Evolutionary conservation across 2,888 invertebrate genomes (phyloP).

Genomic region (Campoletis raptor): DNA sequence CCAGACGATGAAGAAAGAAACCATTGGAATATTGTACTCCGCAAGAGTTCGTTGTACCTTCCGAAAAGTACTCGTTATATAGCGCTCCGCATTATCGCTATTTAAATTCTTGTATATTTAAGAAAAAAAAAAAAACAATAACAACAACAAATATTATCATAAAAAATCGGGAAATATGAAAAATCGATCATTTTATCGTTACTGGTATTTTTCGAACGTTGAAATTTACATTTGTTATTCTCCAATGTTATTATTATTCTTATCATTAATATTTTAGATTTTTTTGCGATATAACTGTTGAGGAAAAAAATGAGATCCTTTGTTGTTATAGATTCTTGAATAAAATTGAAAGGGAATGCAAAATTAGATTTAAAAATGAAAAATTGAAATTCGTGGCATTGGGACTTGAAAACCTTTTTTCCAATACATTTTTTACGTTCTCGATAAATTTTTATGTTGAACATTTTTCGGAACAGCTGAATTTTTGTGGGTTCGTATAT

Average conservation of each 20-base stretch:
- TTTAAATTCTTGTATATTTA: background rate
- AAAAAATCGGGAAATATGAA: background rate
- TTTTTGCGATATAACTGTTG: background rate
- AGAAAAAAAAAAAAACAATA: no score
- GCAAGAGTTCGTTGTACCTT: constrained; percentile 14
- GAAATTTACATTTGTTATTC: background rate
- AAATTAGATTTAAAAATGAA: background rate
- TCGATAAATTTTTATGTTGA: constrained; percentile 2
- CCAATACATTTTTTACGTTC: background rate
- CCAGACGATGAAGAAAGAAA: constrained; percentile 8
- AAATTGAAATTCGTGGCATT: background rate
- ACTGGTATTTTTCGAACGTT: background rate
- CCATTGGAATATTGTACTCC: constrained; percentile 8
- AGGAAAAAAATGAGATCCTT: background rate
- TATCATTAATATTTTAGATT: no score
- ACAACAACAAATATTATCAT: background rate
- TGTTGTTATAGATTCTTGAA: background rate
- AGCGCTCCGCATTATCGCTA: background rate
- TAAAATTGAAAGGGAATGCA: background rate
- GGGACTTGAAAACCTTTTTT: background rate
- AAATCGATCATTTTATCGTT: background rate
- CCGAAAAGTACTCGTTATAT: background rate
- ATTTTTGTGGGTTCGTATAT: background rate
- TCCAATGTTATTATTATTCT: no score
- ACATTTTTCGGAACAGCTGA: background rate